These are phyloP conservation scores for Damaliscus lunatus DNA, from an alignment of 2,113 vertebrate species.

Conservation along the genomic window DNA sequence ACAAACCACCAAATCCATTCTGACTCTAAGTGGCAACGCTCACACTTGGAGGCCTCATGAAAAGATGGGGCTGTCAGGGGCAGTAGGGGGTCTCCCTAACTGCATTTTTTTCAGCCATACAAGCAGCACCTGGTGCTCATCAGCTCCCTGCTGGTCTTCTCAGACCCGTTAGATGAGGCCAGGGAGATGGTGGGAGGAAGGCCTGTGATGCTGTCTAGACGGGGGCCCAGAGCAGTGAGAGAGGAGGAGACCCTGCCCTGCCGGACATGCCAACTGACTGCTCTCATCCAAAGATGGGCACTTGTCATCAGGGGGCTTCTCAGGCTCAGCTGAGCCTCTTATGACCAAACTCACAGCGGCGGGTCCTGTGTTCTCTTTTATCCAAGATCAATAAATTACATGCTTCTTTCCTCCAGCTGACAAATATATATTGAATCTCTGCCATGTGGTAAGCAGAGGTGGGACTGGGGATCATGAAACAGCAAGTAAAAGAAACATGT, in stretches of 20 bases:
- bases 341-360: fast-evolving
- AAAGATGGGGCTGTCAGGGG: neutral
- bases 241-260: neutral
- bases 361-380: neutral
- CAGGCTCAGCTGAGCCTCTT: neutral
- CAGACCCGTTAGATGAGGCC: neutral
- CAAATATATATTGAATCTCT: neutral
- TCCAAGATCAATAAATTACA: neutral
- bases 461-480: no score
- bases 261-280: neutral
- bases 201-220: neutral
- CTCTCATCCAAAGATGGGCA: neutral
- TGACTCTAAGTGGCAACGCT: neutral
- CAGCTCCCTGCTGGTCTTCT: neutral
- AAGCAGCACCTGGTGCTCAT: neutral
- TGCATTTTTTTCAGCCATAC: neutral
- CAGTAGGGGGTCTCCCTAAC: neutral
- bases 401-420: neutral
- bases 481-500: neutral
- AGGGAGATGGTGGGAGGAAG: neutral
- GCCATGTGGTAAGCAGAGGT: neutral
- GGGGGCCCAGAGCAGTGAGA: neutral
- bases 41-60: neutral
- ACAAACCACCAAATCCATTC: neutral
- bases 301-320: neutral